Base-by-base conservation (phyloP, 2,888 invertebrate genomes). In the Amorpha juglandis region DNA sequence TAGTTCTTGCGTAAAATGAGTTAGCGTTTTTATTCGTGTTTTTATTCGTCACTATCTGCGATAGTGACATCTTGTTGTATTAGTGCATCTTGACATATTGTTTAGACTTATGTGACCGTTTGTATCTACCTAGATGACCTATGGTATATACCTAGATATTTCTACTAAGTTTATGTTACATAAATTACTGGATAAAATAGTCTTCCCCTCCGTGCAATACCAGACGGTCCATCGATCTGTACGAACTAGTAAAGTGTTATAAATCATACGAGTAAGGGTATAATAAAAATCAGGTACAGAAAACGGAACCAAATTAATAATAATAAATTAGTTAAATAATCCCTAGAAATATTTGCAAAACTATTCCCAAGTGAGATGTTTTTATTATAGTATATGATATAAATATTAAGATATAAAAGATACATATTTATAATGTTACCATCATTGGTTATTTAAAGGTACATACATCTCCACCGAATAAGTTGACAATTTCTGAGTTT, bases 281-380 rank as follows among this genome's bases (percentile, higher is more conserved):
- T 67, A 74, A 68, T 72, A 73, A 77, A 55, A 42, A 58, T 58
- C 58, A 42, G 58, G 42, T 42, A 58, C 72, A 74, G 72, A 74
- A 81, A 74, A 78, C 68, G 80, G 82, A 83, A 83, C 83, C 83
- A 82, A 83, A 74, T 72, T 78, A 74, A 69, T 71, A 67, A 14
- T 71, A 71, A 63, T 69, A 65, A 70, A 71, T 68, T 77, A 80
- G 76, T 69, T 74, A 75, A 74, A 73, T 80, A 81, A 78, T 75
- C 74, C 73, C 78, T 82, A 83, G 79, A 52, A 42, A 76, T 78
- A 83, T 79, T 78, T 75, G 78, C 79, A 73, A 74, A 79, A 74
- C 72, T 76, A 85, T 81, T 82, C 88, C 85, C 81, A 87, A 88
- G 87, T 89, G 86, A 89, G 87, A 88, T 84, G 82, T 86, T 83